Evolutionary conservation across 2,113 vertebrate genomes (phyloP), one percentile per base, ranked within the genome.

Genomic region (Chlamydotis undulata): DNA sequence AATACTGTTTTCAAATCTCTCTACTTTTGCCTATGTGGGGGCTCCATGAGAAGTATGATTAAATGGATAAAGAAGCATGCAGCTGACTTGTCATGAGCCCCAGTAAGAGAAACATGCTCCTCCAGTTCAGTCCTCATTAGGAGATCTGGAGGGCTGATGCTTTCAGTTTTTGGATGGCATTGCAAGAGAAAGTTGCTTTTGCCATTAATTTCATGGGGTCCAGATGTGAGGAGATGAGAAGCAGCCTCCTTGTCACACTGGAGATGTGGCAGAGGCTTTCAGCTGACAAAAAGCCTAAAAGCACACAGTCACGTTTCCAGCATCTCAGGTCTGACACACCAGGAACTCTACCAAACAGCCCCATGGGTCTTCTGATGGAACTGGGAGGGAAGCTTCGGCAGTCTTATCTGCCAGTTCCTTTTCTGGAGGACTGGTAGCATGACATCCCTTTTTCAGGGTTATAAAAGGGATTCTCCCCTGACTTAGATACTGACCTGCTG

Each of bases 141-240:
- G n/a, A 89, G 80, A 89, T 61, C 33, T 0, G 2, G 71, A 89
- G 25, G 52, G 83, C 56, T 89, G 75, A 88, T 35, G 59, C 16
- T 47, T 61, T 74, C 60, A 79, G 14, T 3, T 92, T 93, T 83
- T 73, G 82, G 47, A 92, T 37, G 52, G 65, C 68, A 52, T 60
- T 93, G 65, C 60, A 89, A 84, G 47, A 93, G 56, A 90, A 85
- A 91, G 76, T 33, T 84, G 57, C 25, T 91, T 75, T 92, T 91
- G 83, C 61, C 77, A 61, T 91, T 50, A 93, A 85, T 92, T 84
- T 88, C 80, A 90, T 12, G 24, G 22, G 53, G 29, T 63, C 49
- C 92, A 94, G 83, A 83, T 89, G 88, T 64, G 65, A 87, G 68
- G 65, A 82, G 83, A 93, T 19, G 55, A 80, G 86, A 83, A 93